A percentile compares a stretch with the other conserved stretches of the same genome.
These are phyloP conservation scores for Chrysolophus pictus DNA, from an alignment of 2,797 vertebrate species.

Conservation along the genomic window DNA sequence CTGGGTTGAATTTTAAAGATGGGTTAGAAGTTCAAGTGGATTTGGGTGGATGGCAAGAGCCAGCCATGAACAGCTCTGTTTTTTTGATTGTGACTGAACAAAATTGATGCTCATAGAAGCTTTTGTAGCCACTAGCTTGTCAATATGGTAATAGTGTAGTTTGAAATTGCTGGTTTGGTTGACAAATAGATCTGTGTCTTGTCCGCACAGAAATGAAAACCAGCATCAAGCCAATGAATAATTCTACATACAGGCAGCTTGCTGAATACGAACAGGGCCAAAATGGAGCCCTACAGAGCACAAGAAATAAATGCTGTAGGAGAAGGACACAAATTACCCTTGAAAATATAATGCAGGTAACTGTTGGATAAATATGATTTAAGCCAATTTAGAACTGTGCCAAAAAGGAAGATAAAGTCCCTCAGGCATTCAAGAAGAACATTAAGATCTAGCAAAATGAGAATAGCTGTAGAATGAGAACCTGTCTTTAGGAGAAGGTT, in stretches of 20 bases:
- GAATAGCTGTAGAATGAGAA: constrained; percentile 65
- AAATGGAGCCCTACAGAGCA: constrained; percentile 67
- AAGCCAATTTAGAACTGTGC: constrained; percentile 73
- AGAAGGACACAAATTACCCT: constrained; percentile 76
- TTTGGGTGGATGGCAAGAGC: constrained; percentile 37
- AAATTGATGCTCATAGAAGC: constrained; percentile 21
- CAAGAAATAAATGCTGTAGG: constrained; percentile 60
- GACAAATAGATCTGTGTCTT: constrained; percentile 54
- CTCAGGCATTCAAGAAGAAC: constrained; percentile 77
- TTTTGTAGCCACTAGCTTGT: constrained; percentile 41
- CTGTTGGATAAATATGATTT: constrained; percentile 78
- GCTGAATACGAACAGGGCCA: constrained; percentile 58
- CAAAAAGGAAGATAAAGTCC: constrained; percentile 78
- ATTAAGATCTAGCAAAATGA: constrained; percentile 78
- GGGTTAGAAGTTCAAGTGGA: constrained; percentile 44
- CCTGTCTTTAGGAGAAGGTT: constrained; percentile 71
- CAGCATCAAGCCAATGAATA: constrained; percentile 34
- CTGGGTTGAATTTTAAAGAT: constrained; percentile 50
- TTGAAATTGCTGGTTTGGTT: constrained; percentile 60
- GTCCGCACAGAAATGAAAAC: constrained; percentile 45
- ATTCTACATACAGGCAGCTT: constrained; percentile 42
- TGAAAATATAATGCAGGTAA: constrained; percentile 77
- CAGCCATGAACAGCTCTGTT: constrained; percentile 32
- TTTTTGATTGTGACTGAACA: constrained; percentile 50
- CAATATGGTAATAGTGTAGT: constrained; percentile 32